Evolutionary conservation across 2,888 invertebrate genomes (phyloP).

Genomic region (Ellobium chinense): DNA sequence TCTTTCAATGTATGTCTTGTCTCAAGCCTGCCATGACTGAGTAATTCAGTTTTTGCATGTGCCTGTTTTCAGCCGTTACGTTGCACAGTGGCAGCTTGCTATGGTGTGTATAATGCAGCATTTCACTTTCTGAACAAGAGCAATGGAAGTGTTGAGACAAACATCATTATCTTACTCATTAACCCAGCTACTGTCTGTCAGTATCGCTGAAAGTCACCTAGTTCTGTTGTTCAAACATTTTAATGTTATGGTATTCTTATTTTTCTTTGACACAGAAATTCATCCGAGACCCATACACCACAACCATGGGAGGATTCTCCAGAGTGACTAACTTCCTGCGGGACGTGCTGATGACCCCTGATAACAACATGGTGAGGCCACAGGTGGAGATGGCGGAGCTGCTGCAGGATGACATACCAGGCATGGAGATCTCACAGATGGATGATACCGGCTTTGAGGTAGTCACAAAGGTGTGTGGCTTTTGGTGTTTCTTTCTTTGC

Average conservation of each 20-base stretch:
- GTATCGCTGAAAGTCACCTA: background rate
- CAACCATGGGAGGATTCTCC: conserved; percentile 91
- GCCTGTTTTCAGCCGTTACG: no score
- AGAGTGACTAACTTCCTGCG: conserved; percentile 89
- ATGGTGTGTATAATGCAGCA: no score
- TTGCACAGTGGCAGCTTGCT: no score
- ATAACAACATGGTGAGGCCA: conserved; percentile 79
- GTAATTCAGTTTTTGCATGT: no score
- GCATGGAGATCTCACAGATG: conserved; percentile 75
- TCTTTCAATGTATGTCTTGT: no score
- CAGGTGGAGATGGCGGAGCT: conserved; percentile 81
- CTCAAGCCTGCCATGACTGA: no score
- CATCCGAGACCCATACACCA: conserved; percentile 87
- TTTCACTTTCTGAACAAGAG: no score
- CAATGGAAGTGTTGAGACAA: no score
- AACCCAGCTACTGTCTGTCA: no score
- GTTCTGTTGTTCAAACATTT: background rate
- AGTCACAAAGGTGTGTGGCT: conserved; percentile 78
- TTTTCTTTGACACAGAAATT: conserved; percentile 77
- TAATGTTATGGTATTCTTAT: background rate
- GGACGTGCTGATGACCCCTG: conserved; percentile 79
- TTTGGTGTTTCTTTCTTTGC: no score
- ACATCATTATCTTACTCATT: no score
- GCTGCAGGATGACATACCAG: conserved; percentile 72
- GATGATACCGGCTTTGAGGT: conserved; percentile 80